Base-by-base conservation (phyloP, 2,113 vertebrate genomes). In the Numida meleagris region DNA sequence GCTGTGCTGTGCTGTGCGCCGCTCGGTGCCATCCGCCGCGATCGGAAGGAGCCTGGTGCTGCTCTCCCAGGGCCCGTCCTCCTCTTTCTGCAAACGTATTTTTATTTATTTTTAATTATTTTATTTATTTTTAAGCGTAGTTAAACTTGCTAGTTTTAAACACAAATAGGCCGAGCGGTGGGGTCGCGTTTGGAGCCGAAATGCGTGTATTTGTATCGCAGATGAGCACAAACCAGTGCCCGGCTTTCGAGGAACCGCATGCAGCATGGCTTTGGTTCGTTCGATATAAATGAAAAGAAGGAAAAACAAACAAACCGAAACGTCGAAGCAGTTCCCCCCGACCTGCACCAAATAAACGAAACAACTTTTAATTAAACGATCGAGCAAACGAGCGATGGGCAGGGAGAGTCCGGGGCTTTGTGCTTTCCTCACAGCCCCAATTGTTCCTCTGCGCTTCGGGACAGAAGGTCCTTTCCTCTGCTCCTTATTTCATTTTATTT, bases 121-220 rank as follows among this genome's bases (percentile, higher is more conserved):
- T n/a, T 20, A 36, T 79, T 61, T 34, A 27, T 61, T 42, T 2
- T 10, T 62, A 33, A 33, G 29, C 19, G 31, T 19, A 19, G 31
- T 71, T 61, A 50, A 45, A 38, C 55, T 73, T 79, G 5, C 1
- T 12, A 3, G 5, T 46, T 82, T 93, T 94, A 67, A 67, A 80
- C 12, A 12, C 48, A 79, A 90, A 82, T 38, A 71, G 48, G 20
- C n/a, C 3, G 34, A 89, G 29, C 36, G 19, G 42, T 42, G 68
- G 14, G 29, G 55, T 72, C 33, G 53, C 57, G 20, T 59, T 81
- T 74, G 50, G 82, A 87, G 70, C 12, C 14, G 6, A 62, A 74
- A 50, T 58, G 24, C 74, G 75, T 92, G 85, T 91, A 74, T 96
- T 95, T 96, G 88, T 93, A 91, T 95, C 86, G 94, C 62, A 95